phyloP scores from a whole-genome alignment of 2,888 invertebrate species.

The Sarcophaga subvicina region DNA sequence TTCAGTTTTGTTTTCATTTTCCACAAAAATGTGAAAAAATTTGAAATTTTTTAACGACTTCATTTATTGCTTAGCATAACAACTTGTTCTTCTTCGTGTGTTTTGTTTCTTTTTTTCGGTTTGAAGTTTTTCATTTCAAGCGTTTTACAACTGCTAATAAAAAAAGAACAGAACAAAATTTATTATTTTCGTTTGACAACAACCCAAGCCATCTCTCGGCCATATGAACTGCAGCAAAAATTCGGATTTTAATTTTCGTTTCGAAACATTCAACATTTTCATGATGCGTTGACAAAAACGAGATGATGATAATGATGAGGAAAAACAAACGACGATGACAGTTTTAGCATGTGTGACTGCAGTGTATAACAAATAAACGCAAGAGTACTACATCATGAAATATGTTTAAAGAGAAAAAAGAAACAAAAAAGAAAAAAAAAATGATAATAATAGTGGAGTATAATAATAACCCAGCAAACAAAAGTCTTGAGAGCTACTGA shows the following conservation, averaged over 20 bases:
- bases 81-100: background rate
- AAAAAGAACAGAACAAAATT: background rate
- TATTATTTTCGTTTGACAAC: slow-evolving; percentile 24
- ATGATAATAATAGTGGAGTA: no score
- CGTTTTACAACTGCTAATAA: slow-evolving; percentile 35
- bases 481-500: background rate
- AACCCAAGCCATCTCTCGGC: background rate
- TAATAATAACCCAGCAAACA: background rate
- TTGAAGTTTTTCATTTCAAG: background rate
- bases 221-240: slow-evolving; percentile 5
- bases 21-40: no score
- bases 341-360: slow-evolving; percentile 47
- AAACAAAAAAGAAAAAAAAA: background rate
- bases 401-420: background rate
- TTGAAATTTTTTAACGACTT: slow-evolving; percentile 78
- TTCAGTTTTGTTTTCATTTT: slow-evolving; percentile 39
- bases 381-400: background rate
- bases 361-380: background rate
- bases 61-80: slow-evolving; percentile 77
- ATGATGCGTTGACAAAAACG: slow-evolving; percentile 69
- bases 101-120: background rate
- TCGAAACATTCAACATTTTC: slow-evolving; percentile 62
- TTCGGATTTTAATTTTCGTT: slow-evolving; percentile 29
- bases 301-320: no score
- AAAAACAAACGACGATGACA: slow-evolving; percentile 37